Evolutionary conservation across 2,888 invertebrate species (phyloP).

Genomic region (Heteropelma amictum): DNA sequence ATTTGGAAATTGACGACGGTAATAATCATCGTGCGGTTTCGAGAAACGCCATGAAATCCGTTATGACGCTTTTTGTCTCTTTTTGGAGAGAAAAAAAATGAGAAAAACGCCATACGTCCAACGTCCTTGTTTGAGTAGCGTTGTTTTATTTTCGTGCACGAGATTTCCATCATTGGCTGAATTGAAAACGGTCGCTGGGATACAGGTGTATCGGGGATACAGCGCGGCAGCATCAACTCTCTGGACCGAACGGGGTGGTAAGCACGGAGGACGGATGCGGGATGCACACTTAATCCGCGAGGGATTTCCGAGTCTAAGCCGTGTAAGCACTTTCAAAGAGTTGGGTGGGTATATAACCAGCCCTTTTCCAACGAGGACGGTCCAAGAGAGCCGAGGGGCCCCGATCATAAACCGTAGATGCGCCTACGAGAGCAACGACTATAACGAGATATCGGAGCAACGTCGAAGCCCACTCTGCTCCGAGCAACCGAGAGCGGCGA

Average conservation of each 20-base stretch:
- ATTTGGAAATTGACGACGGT: background rate
- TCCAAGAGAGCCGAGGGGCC: conserved; percentile 20
- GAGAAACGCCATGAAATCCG: background rate
- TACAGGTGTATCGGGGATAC: background rate
- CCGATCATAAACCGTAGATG: conserved; percentile 55
- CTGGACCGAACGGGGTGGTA: conserved; percentile 26
- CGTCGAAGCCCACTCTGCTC: conserved; percentile 23
- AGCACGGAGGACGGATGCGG: conserved; percentile 47
- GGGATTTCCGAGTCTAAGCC: conserved; percentile 59
- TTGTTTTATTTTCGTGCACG: background rate
- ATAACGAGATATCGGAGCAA: conserved; percentile 50
- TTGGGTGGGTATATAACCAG: too few relatives aligned
- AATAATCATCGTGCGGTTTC: background rate
- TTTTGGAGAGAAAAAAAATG: too few relatives aligned
- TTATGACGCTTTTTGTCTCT: too few relatives aligned
- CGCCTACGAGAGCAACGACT: conserved; percentile 22
- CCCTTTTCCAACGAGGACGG: conserved; percentile 25
- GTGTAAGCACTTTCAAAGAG: conserved; percentile 60
- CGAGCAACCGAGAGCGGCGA: conserved; percentile 37
- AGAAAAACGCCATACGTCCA: too few relatives aligned
- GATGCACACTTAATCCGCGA: conserved; percentile 56
- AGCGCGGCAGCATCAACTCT: background rate
- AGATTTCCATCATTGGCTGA: background rate
- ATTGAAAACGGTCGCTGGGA: background rate
- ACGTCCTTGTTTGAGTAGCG: background rate